Evolutionary conservation across 2,113 vertebrate species (phyloP), one percentile per base, ranked within the genome.

Genomic region (Lipotes vexillifer): DNA sequence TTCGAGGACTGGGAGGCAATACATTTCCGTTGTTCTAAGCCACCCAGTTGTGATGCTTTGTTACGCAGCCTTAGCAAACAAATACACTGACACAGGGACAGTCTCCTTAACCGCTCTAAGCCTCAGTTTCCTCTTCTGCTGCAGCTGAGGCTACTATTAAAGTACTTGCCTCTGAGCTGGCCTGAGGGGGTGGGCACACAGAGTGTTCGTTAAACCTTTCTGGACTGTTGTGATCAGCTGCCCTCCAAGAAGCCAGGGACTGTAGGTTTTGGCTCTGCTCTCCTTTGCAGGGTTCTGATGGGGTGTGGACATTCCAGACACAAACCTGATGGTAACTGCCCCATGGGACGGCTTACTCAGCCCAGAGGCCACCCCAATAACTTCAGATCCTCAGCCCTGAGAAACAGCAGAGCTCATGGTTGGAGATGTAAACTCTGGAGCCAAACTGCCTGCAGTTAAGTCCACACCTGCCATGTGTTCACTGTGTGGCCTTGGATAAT

Each of bases 131-230:
- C 65, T 61, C 71, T 20, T n/a, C 63, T 17, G 18, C 78, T 44
- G 2, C 17, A 38, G 38, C 27, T 10, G 36, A 38, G 57, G 23
- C 57, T 74, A 36, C 17, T 55, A 0, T 25, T n/a, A 5, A 0
- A 25, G 31, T 29, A 33, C 36, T 65, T n/a, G 57, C 14, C 3
- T 66, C 92, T 90, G 86, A 66, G 92, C 33, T 1, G 14, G 75
- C 27, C 33, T 8, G 1, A 21, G 21, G 63, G 31, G 13, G 27
- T n/a, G 5, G 38, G 15, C 33, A 17, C 83, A 29, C 31, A 21
- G 55, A 9, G 21, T 7, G 17, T 2, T 55, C 20, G 15, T 14
- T 6, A 13, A 63, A 44, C 0, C 0, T 46, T 46, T 31, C 52
- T 1, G 0, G 49, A 9, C 21, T 46, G 31, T 33, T 2, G 9